Percentiles rank a stretch among this genome's conserved stretches.
phyloP scores from a whole-genome alignment of 2,888 invertebrate genomes.

The Acrobasis suavella region DNA sequence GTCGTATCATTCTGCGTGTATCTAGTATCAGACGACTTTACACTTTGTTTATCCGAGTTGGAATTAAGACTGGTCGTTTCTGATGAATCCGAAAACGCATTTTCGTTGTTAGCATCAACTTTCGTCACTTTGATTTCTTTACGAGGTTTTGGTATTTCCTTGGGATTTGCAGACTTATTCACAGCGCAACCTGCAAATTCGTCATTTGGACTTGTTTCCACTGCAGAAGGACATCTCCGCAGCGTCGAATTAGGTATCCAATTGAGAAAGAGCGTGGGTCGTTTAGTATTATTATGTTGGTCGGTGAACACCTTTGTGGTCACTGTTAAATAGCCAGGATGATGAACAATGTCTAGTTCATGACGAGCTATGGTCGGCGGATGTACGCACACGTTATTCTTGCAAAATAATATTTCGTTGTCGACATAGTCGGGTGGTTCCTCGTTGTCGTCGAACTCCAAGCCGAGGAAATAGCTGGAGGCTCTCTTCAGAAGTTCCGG shows the following conservation, averaged over 20 bases:
- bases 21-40: conserved; percentile 70
- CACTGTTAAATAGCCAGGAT: conserved; percentile 95
- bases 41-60: conserved; percentile 77
- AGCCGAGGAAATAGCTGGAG: conserved; percentile 89
- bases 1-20: conserved; percentile 69
- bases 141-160: conserved; percentile 50
- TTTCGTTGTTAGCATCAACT: conserved; percentile 66
- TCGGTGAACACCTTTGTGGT: conserved; percentile 91
- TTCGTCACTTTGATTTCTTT: conserved; percentile 46
- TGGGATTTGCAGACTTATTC: conserved; percentile 55
- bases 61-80: conserved; percentile 79
- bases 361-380: conserved; percentile 92
- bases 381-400: conserved; percentile 99
- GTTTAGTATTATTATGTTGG: conserved; percentile 88
- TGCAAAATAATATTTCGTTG: conserved; percentile 93
- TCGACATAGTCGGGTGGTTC: conserved; percentile 87
- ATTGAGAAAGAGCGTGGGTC: conserved; percentile 92
- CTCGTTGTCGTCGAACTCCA: conserved; percentile 84
- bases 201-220: conserved; percentile 82
- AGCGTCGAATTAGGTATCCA: conserved; percentile 97
- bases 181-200: conserved; percentile 61
- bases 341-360: conserved; percentile 92
- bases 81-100: conserved; percentile 78
- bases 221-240: conserved; percentile 90
- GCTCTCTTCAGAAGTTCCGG: conserved; percentile 89